A percentile compares a stretch with the other conserved stretches of the same genome.
Evolutionary conservation across 2,888 invertebrate species (phyloP).

Genomic region (Sepiola atlantica): DNA sequence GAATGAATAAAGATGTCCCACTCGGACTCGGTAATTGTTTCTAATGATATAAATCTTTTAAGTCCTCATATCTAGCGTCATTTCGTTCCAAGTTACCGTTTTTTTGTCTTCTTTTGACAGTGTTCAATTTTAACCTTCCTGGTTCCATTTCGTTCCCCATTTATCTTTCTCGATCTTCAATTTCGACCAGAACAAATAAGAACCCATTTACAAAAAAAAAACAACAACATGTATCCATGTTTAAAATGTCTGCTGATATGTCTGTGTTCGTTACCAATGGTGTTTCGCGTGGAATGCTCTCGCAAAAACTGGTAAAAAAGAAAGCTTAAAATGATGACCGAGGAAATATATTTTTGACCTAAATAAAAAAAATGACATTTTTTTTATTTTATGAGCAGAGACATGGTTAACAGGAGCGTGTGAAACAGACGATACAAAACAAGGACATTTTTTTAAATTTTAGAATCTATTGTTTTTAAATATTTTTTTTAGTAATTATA

Average conservation of each 20-base stretch:
- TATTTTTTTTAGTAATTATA: no score
- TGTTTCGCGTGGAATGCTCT: not conserved
- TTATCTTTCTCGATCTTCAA: not conserved
- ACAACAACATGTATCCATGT: no score
- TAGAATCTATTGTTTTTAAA: no score
- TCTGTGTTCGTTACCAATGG: not conserved
- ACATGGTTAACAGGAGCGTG: no score
- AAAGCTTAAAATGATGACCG: not conserved
- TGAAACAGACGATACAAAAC: no score
- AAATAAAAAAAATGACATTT: not conserved
- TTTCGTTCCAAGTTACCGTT: not conserved
- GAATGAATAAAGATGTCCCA: not conserved
- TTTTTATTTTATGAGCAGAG: no score
- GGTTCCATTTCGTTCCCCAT: not conserved
- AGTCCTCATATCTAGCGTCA: not conserved
- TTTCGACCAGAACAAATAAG: no score
- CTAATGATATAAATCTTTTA: not conserved
- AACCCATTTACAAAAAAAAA: no score
- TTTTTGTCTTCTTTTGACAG: not conserved
- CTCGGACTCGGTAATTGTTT: not conserved
- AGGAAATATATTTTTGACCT: not conserved
- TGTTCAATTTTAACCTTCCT: not conserved
- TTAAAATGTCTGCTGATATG: no score
- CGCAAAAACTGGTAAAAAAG: not conserved
- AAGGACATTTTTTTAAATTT: no score